Conservation (phyloP, 1,140 invertebrate species). For the Sarcophaga peregrina region DNA sequence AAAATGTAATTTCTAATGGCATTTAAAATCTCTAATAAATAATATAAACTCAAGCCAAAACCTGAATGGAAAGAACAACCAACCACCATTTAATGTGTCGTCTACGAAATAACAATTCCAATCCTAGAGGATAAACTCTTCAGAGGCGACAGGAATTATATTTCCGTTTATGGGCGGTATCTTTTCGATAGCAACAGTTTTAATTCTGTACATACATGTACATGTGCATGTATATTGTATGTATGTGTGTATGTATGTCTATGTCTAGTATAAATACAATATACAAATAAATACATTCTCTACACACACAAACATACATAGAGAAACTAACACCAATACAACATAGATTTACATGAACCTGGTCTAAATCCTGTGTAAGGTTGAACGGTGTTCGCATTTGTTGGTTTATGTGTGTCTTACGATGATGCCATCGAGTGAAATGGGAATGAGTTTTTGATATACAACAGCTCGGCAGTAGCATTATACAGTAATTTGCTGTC, state of each 20-base stretch:
- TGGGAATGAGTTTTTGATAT: background rate
- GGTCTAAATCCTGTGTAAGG: background rate
- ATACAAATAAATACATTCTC: background rate
- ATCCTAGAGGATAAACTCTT: constrained; percentile 41
- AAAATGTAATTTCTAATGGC: too few relatives aligned
- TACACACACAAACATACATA: background rate
- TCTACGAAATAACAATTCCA: background rate
- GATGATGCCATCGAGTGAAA: too few relatives aligned
- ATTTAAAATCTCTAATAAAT: too few relatives aligned
- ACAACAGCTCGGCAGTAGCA: background rate
- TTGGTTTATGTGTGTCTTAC: too few relatives aligned
- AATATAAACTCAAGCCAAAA: too few relatives aligned
- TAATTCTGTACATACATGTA: background rate
- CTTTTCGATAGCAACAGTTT: constrained; percentile 28
- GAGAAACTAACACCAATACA: too few relatives aligned
- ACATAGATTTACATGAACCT: background rate
- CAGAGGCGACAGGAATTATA: constrained; percentile 40
- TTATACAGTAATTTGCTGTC: constrained; percentile 4
- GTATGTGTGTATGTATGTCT: too few relatives aligned
- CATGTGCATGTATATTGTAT: background rate
- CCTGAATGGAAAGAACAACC: background rate
- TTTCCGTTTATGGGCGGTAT: constrained; percentile 45
- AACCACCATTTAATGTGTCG: constrained; percentile 6
- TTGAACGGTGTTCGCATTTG: too few relatives aligned
- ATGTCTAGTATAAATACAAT: too few relatives aligned